A percentile compares a stretch with the other conserved stretches of the same genome.
These are phyloP conservation scores for Percopsis omiscomaycus DNA, from an alignment of 2,797 vertebrate genomes.

Conservation along the genomic window DNA sequence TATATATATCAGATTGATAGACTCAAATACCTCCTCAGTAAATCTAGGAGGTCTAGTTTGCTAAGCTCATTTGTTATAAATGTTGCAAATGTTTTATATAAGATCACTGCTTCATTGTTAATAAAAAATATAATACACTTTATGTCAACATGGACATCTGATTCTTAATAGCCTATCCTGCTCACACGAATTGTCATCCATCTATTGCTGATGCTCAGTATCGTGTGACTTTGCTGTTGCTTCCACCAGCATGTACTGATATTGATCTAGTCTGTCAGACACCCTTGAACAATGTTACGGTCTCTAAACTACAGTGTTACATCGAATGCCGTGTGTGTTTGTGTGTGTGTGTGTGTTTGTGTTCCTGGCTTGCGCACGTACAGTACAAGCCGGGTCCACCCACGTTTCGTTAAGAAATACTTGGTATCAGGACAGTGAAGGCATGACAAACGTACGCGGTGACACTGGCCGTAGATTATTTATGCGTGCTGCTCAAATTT, in stretches of 20 bases:
- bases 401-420: slow-evolving; percentile 47
- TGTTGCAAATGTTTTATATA: slow-evolving; percentile 18
- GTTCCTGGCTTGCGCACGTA: slow-evolving; percentile 11
- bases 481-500: slow-evolving; percentile 58
- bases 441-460: slow-evolving; percentile 31
- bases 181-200: background rate
- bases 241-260: background rate
- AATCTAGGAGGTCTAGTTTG: slow-evolving; percentile 28
- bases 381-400: slow-evolving; percentile 43
- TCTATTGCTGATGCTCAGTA: background rate
- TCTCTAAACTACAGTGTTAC: slow-evolving; percentile 18
- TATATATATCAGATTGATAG: background rate
- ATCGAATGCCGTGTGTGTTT: slow-evolving; percentile 24
- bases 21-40: slow-evolving; percentile 9
- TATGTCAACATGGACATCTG: background rate
- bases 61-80: slow-evolving; percentile 7
- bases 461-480: background rate
- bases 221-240: background rate
- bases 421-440: slow-evolving; percentile 17
- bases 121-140: no score
- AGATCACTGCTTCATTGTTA: background rate
- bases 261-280: slow-evolving; percentile 2
- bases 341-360: slow-evolving; percentile 65
- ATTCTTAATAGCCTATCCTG: background rate
- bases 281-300: background rate